These are phyloP conservation scores for Phrynocephalus forsythii DNA, from an alignment of 2,797 vertebrate species.

Conservation along the genomic window DNA sequence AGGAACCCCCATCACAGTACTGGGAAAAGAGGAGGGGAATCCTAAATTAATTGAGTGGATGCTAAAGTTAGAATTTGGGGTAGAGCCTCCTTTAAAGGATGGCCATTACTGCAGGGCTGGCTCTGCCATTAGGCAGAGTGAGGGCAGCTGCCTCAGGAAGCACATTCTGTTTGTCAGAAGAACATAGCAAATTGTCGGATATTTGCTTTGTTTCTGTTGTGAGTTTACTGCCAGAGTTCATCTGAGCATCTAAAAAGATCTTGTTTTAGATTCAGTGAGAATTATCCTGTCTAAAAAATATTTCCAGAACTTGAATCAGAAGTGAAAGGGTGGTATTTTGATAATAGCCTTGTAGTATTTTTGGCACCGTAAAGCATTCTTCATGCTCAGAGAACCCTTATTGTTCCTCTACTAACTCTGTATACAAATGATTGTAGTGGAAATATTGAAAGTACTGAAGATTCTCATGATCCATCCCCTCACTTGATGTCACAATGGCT, in stretches of 20 bases:
- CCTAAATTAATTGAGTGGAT: neutral
- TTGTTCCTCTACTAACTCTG: neutral
- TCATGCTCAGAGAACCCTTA: neutral
- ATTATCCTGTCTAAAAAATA: neutral
- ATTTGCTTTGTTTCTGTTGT: neutral
- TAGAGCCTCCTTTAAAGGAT: neutral
- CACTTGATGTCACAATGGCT: conserved; percentile 14
- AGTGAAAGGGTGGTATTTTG: neutral
- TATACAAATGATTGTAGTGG: neutral
- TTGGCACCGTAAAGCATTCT: neutral
- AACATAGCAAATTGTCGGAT: neutral
- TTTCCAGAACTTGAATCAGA: neutral
- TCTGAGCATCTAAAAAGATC: neutral
- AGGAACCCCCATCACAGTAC: neutral
- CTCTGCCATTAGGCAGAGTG: neutral
- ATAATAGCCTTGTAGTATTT: neutral
- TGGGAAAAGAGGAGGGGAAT: neutral
- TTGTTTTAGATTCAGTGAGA: neutral
- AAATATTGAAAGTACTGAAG: neutral
- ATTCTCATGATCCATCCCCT: conserved; percentile 1
- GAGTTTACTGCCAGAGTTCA: neutral
- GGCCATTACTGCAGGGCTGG: neutral
- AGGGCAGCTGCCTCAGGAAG: neutral
- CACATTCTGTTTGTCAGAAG: too few species aligned
- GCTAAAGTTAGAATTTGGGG: neutral